Base-by-base conservation (phyloP, 2,113 vertebrate species). In the Halcyon senegalensis region DNA sequence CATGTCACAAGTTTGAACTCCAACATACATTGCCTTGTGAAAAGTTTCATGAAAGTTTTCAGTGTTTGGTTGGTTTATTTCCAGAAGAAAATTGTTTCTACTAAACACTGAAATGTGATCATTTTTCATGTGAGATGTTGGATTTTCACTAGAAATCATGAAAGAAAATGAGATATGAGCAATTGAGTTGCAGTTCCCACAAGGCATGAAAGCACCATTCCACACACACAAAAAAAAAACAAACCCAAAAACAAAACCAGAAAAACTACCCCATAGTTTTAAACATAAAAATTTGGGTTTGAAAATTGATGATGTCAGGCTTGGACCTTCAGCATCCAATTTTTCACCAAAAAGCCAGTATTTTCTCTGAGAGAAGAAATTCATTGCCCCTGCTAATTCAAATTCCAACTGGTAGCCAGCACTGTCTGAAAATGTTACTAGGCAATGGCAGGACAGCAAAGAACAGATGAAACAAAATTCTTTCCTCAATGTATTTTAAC, bases 371-470 rank as follows among this genome's bases (percentile, higher is more conserved):
- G 39, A 39, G 37, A 68, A 75, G 25, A 79, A 93, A 86, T 41
- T 80, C 67, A 79, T 15, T 75, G 30, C 28, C 89, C 58, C 33
- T 39, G 28, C 58, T 79, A 70, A 76, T 68, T 91, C 75, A 90
- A 50, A 37, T 88, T 80, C n/a, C 50, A 70, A 90, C 67, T 46
- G 33, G 58, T 53, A 90, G 85, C 16, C 59, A 73, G 28, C 37
- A 41, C 67, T 80, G 55, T 53, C 50, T 93, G 84, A 72, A 96
- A 96, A 70, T 35, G 59, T 93, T 80, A 90, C 78, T 25, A 90
- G 75, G 63, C 67, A 93, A 73, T 85, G 46, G 33, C 16, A 87
- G 63, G 19, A 44, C 12, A 80, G 70, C 48, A 94, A 44, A 91
- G 62, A 91, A 69, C 17, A 79, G 89, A 82, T 16, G 27, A 72